These are phyloP conservation scores for Drosophila subquinaria DNA, from an alignment of 2,888 invertebrate genomes.

Conservation along the genomic window DNA sequence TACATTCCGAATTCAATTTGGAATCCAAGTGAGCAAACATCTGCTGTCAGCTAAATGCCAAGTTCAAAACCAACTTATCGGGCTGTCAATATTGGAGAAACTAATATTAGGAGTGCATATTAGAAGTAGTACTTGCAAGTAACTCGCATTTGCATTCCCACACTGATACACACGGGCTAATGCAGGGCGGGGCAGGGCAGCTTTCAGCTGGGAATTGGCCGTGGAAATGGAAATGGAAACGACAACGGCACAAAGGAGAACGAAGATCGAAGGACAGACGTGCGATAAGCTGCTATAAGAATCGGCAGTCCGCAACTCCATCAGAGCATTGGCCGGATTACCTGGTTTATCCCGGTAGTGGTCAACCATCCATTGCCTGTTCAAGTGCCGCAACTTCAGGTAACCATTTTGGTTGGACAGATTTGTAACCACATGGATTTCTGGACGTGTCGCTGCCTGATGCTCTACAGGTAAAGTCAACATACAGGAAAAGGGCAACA, in stretches of 20 bases:
- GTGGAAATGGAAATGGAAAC: constrained; percentile 9
- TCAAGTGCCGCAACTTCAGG: constrained; percentile 42
- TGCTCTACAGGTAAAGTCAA: constrained; percentile 21
- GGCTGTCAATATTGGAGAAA: constrained; percentile 20
- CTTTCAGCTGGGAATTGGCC: neutral
- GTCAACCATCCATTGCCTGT: neutral
- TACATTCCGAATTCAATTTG: neutral
- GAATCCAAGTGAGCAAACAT: neutral
- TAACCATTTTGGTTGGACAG: constrained; percentile 29
- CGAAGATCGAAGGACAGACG: neutral
- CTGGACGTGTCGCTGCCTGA: constrained; percentile 51
- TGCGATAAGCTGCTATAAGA: constrained; percentile 15
- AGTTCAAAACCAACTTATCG: constrained; percentile 34
- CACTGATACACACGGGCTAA: neutral
- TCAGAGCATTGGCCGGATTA: constrained; percentile 6
- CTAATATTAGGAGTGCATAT: constrained; percentile 6
- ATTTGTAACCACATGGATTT: constrained; percentile 6
- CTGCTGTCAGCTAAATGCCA: constrained; percentile 6
- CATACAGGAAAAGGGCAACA: neutral
- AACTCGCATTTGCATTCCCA: neutral
- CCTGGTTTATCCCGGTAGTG: constrained; percentile 22
- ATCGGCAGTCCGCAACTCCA: neutral
- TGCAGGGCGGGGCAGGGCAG: neutral
- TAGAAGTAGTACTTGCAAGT: neutral
- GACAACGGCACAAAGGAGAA: neutral